These are phyloP conservation scores for Heliornis fulica DNA, from an alignment of 2,113 vertebrate genomes.

Conservation along the genomic window DNA sequence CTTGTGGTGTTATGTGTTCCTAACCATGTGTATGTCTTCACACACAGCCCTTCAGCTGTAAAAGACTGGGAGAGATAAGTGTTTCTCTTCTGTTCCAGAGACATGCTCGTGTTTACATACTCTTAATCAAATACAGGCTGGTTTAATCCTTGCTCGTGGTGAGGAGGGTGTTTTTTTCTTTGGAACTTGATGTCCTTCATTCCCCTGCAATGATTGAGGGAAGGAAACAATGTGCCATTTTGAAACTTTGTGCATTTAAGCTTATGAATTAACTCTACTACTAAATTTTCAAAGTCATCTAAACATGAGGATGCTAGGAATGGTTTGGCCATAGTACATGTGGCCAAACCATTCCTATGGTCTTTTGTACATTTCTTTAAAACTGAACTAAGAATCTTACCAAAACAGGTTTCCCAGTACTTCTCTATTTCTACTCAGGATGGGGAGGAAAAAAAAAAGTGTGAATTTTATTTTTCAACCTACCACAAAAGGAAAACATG, in stretches of 20 bases:
- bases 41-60: background rate
- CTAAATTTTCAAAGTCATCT: background rate
- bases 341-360: no score
- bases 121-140: background rate
- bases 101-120: background rate
- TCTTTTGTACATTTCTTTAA: background rate
- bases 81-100: background rate
- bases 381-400: background rate
- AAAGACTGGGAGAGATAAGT: background rate
- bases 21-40: fast-evolving
- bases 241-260: background rate
- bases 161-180: background rate
- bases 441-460: background rate
- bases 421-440: background rate
- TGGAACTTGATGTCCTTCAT: background rate
- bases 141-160: background rate
- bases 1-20: background rate
- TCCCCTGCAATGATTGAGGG: background rate
- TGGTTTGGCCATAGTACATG: background rate
- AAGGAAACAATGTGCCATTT: background rate
- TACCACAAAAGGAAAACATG: fast-evolving
- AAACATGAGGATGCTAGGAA: background rate
- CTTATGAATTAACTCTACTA: background rate
- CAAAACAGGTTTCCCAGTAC: background rate
- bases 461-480: background rate